Conservation (phyloP, 2,113 vertebrate genomes). For the Otocyon megalotis region DNA sequence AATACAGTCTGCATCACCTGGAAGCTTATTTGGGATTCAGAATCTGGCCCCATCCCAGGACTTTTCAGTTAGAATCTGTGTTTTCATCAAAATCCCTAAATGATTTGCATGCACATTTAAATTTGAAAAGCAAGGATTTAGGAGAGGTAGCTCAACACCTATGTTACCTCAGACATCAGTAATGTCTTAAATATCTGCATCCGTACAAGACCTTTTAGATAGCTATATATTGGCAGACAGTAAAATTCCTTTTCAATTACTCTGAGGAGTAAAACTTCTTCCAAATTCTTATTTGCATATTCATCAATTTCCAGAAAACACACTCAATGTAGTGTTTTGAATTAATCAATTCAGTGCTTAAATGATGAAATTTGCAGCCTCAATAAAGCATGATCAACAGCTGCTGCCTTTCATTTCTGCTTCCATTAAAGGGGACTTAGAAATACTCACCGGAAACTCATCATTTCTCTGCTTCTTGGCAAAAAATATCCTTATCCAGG, state of each 20-base stretch:
- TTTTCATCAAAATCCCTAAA: not conserved
- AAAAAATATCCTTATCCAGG: constrained; percentile 17
- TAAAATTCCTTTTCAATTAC: not conserved
- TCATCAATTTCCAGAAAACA: constrained; percentile 32
- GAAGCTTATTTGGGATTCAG: not conserved
- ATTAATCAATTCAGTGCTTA: constrained; percentile 10
- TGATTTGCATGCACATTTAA: not conserved
- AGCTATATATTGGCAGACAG: not conserved
- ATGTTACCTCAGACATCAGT: not conserved
- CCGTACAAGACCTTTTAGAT: not conserved
- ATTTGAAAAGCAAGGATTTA: not conserved
- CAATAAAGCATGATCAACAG: constrained; percentile 50
- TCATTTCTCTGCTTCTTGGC: constrained; percentile 14
- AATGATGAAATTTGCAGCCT: not conserved
- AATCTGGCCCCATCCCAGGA: not conserved
- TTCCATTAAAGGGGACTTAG: constrained; percentile 23
- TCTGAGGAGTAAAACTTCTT: not conserved
- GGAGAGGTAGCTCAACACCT: not conserved
- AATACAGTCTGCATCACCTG: not conserved
- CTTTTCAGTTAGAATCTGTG: not conserved
- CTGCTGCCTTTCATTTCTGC: constrained; percentile 50
- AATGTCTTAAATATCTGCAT: not conserved
- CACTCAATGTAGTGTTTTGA: not conserved
- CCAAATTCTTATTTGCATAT: constrained; percentile 31
- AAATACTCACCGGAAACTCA: constrained; percentile 49